Conservation (phyloP, 2,888 invertebrate genomes). For the Melitaea athalia region DNA sequence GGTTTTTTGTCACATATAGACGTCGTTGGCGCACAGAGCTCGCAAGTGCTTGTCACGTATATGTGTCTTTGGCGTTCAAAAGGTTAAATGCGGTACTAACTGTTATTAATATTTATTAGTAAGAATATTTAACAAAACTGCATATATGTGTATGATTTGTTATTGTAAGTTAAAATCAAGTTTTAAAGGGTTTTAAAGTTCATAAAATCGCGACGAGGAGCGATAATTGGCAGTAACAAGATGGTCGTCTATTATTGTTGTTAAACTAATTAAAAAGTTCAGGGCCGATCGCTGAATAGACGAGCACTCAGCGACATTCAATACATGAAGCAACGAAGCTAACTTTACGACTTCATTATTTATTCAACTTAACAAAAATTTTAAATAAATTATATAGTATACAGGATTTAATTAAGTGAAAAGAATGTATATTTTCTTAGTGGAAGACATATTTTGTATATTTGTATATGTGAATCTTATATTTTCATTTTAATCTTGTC, state of each 20-base stretch:
- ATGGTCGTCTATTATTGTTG: constrained; percentile 66
- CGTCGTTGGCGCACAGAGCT: too few relatives aligned
- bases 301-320: constrained; percentile 50
- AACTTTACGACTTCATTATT: constrained; percentile 32
- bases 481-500: too few relatives aligned
- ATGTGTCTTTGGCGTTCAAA: too few relatives aligned
- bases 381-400: not conserved
- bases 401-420: not conserved
- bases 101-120: constrained; percentile 1
- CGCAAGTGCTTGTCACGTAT: too few relatives aligned
- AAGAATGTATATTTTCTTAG: too few relatives aligned
- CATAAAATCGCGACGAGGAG: constrained; percentile 35
- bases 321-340: constrained; percentile 43
- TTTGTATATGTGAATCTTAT: too few relatives aligned
- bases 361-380: constrained; percentile 1
- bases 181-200: not conserved
- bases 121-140: not conserved
- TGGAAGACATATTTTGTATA: too few relatives aligned
- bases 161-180: too few relatives aligned
- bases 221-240: constrained; percentile 60
- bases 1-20: too few relatives aligned
- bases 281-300: constrained; percentile 56
- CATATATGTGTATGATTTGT: not conserved
- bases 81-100: constrained; percentile 36
- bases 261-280: constrained; percentile 77